Evolutionary conservation across 2,888 invertebrate genomes (phyloP).

Genomic region (Oscheius myriophilus): DNA sequence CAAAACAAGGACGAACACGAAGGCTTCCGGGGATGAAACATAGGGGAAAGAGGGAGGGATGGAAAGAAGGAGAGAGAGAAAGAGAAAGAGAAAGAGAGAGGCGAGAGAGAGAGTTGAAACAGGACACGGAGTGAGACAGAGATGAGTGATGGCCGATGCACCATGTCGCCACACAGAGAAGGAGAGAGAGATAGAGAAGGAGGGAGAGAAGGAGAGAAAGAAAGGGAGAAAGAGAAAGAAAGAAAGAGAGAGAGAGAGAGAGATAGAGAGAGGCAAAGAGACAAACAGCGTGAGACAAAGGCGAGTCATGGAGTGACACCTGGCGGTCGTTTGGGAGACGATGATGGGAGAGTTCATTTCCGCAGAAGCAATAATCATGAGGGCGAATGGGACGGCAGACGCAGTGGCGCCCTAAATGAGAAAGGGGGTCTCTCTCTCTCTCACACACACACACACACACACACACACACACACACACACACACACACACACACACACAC

Average conservation of each 20-base stretch:
- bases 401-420: not conserved
- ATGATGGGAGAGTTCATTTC: too few relatives aligned
- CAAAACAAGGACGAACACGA: constrained; percentile 16
- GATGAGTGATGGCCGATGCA: not conserved
- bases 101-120: constrained; percentile 28
- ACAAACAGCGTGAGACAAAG: not conserved
- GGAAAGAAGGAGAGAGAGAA: constrained; percentile 7
- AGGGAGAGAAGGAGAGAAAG: too few relatives aligned
- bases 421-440: too few relatives aligned
- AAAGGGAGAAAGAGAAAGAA: not conserved
- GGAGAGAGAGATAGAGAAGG: constrained; percentile 9
- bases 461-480: too few relatives aligned
- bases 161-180: too few relatives aligned
- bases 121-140: not conserved
- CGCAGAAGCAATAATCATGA: not conserved
- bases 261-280: constrained; percentile 8
- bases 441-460: too few relatives aligned
- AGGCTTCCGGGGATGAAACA: not conserved
- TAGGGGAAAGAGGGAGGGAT: not conserved
- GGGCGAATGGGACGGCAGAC: constrained; percentile 17
- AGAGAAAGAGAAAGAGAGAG: constrained; percentile 26
- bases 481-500: too few relatives aligned
- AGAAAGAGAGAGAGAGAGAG: constrained; percentile 10
- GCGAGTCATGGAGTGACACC: not conserved
- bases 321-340: too few relatives aligned